Base-by-base conservation (phyloP, 2,888 invertebrate species). In the Tetrapedia diversipes region DNA sequence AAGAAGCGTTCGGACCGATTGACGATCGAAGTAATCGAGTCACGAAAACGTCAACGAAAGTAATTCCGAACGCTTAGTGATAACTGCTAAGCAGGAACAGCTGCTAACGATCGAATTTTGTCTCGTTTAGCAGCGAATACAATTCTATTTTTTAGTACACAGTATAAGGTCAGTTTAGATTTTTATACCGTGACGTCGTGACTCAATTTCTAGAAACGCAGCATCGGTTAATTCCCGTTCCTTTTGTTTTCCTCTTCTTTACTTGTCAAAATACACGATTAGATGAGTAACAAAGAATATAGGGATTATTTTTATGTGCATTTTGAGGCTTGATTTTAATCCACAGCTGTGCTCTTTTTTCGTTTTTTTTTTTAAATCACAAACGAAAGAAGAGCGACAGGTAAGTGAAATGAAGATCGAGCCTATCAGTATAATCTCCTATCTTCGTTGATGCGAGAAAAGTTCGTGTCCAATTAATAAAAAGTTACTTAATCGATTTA, bases 101-200 rank as follows among this genome's bases (percentile, higher is more conserved):
- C 56, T 56, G 63, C 57, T 56, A 68, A 64, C 29, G 66, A 64
- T 68, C 69, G 70, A 59, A 61, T 59, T 60, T 39, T 57, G 63
- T 75, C 67, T 77, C 72, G 77, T 80, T 81, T 78, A 78, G 73
- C 83, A 84, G 71, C 69, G n/a, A 82, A 79, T 76, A 82, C 77
- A 81, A 84, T 85, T 86, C 80, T 86, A 85, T 88, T 89, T 89
- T 86, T 87, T 87, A 87, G 87, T 89, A 87, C 84, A 79, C 82
- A 81, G 87, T 74, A 53, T 51, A 88, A 89, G 88, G 88, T 89
- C 89, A 89, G 88, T 89, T 89, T 89, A 90, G 89, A 90, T 89
- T 90, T 90, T 90, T 89, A 89, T 90, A 90, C 90, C 86, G 82
- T 86, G 87, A 84, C 80, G 72, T 75, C 69, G 73, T 72, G 77